Evolutionary conservation across 2,888 invertebrate species (phyloP), one percentile per base, ranked within the genome.

Genomic region (Chesias legatella): DNA sequence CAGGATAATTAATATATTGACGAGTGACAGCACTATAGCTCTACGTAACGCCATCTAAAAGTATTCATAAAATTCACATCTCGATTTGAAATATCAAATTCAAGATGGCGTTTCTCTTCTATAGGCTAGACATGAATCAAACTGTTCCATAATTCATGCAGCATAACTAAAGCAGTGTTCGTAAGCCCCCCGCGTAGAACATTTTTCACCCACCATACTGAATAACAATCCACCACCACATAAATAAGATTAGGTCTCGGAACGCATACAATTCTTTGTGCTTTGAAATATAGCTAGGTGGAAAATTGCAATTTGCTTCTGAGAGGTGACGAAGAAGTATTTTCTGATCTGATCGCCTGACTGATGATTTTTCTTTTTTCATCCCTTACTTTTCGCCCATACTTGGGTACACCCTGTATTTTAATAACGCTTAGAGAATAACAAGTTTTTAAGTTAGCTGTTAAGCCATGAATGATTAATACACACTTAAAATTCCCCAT

Each of bases 81-180:
- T 55, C 50, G 55, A 60, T 64, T 63, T 56, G 56, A 62, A 67
- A 66, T 61, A 63, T 56, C 56, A 50, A 60, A 68, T 67, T 55
- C 64, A 65, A 66, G 60, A 69, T 67, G 68, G 68, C 62, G 57
- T 57, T n/a, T 49, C 53, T 46, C 49, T 59, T 51, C 43, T 65
- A 64, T 56, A 67, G 61, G 62, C 72, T 67, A 72, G 67, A 73
- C 75, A 69, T 79, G 81, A 78, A 74, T 77, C 75, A 72, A 72
- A 59, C 69, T 75, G 64, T 70, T 85, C 73, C 68, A 85, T 85
- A 83, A 85, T 84, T 84, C 83, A 85, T 83, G 60, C 50, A 51
- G 69, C 60, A 75, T 75, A 74, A 76, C 74, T 74, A 75, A 79
- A 76, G 67, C 72, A 67, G 48, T 57, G 65, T 70, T 67, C 68